Conservation (phyloP, 2,888 invertebrate species). For the Tachina fera region DNA sequence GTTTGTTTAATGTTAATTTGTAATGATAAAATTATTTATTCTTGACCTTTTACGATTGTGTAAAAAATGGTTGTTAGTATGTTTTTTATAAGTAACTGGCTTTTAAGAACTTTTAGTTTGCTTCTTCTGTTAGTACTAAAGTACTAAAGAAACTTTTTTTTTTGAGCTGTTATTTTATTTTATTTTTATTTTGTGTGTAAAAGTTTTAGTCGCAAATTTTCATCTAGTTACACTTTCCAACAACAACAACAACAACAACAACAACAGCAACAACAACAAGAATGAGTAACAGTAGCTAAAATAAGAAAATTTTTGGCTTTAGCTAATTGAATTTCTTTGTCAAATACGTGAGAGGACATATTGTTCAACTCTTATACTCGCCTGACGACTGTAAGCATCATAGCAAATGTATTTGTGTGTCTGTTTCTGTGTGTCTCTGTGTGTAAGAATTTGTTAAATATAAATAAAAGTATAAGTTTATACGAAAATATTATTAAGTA, state of each 20-base stretch:
- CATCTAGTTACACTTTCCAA: constrained; percentile 53
- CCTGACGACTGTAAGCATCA: neutral
- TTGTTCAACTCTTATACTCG: constrained; percentile 30
- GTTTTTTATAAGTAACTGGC: neutral
- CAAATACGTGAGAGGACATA: constrained; percentile 70
- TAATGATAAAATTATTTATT: too few relatives aligned
- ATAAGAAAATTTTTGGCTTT: constrained; percentile 55
- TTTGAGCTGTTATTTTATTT: neutral
- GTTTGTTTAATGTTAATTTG: too few relatives aligned
- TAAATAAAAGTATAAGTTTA: constrained; percentile 7
- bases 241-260: constrained; percentile 29
- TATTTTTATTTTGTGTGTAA: constrained; percentile 14
- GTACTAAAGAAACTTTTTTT: constrained; percentile 31
- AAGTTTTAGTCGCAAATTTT: constrained; percentile 58
- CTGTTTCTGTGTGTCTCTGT: neutral
- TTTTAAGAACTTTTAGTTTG: constrained; percentile 20
- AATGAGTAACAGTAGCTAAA: constrained; percentile 39
- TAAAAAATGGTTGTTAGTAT: neutral
- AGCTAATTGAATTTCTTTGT: constrained; percentile 71
- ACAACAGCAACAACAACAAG: neutral
- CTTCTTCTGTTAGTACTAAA: constrained; percentile 13
- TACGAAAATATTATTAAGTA: constrained; percentile 11
- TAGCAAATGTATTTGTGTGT: too few relatives aligned
- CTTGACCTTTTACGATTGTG: too few relatives aligned
- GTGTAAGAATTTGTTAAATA: neutral